phyloP scores from a whole-genome alignment of 2,113 vertebrate species.

The Labeo rohita region DNA sequence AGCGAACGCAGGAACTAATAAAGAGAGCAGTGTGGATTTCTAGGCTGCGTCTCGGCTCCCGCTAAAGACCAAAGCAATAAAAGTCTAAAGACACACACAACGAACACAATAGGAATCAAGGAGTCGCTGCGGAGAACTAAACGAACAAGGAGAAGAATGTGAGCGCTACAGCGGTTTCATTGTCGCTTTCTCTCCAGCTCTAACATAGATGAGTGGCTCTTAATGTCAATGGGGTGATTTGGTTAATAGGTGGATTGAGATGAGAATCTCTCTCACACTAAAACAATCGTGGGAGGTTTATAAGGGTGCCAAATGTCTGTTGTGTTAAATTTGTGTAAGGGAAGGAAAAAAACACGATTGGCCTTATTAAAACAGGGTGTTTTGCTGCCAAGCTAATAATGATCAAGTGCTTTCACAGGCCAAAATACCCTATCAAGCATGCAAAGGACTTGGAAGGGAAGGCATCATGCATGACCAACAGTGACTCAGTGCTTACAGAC shows the following conservation, averaged over 20 bases:
- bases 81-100: constrained; percentile 27
- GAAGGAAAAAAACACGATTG: not conserved
- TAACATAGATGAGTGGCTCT: not conserved
- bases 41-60: constrained; percentile 35
- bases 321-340: constrained; percentile 8
- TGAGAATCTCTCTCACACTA: constrained; percentile 14
- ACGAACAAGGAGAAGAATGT: constrained; percentile 1
- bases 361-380: constrained; percentile 12
- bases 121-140: not conserved
- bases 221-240: constrained; percentile 15
- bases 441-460: not conserved
- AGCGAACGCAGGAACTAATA: constrained; percentile 58
- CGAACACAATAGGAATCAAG: constrained; percentile 1
- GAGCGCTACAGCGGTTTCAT: not conserved
- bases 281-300: constrained; percentile 3
- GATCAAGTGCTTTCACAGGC: constrained; percentile 17
- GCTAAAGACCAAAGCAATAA: constrained; percentile 50
- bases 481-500: not conserved
- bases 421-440: not conserved
- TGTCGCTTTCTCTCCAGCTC: not conserved
- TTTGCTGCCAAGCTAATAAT: constrained; percentile 41
- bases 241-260: not conserved
- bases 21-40: constrained; percentile 49
- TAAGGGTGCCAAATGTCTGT: constrained; percentile 4
- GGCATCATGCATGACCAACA: not conserved